Evolutionary conservation across 2,888 invertebrate genomes (phyloP), one percentile per base, ranked within the genome.

Genomic region (Standfussiana lucernea): DNA sequence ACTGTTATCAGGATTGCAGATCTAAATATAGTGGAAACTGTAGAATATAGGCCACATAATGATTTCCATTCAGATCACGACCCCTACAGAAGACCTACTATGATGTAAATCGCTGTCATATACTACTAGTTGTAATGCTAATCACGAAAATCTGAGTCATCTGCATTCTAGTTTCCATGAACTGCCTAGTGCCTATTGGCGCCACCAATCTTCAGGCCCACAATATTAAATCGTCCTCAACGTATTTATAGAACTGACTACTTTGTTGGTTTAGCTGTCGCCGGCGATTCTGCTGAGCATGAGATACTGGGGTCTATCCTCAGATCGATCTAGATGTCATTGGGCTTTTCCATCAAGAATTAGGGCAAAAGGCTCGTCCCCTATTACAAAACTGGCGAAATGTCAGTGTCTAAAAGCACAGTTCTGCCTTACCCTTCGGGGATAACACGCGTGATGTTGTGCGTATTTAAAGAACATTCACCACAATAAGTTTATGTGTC

Each of bases 111-210:
- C 15, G 32, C 37, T 56, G 32, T 18, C 37, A 32, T n/a, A 53
- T 53, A 32, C n/a, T 35, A 37, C 18, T 32, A 47, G 21, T 79
- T 67, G 53, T 79, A 45, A 79, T 74, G 53, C 45, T 62, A 79
- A 67, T 79, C 15, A 47, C 18, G 37, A 37, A 32, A 40, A 45
- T 32, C 53, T 74, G 37, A 62, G 61, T 73, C 73, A 64, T n/a
- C 28, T 59, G 28, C 45, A 74, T 32, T 47, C 7, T 28, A 67
- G 42, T 66, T 62, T 45, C 67, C 67, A 53, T 74, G 74, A 79
- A 73, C 79, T 79, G 53, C 24, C 73, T 45, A 15, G n/a, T n/a
- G 40, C n/a, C 8, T 64, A 37, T 28, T 8, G 79, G 28, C 53
- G 67, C 37, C 61, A 67, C 13, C 18, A 53, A 13, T 40, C 37